Evolutionary conservation across 2,888 invertebrate genomes (phyloP).

Genomic region (Ashinkailepas kermadecensis): DNA sequence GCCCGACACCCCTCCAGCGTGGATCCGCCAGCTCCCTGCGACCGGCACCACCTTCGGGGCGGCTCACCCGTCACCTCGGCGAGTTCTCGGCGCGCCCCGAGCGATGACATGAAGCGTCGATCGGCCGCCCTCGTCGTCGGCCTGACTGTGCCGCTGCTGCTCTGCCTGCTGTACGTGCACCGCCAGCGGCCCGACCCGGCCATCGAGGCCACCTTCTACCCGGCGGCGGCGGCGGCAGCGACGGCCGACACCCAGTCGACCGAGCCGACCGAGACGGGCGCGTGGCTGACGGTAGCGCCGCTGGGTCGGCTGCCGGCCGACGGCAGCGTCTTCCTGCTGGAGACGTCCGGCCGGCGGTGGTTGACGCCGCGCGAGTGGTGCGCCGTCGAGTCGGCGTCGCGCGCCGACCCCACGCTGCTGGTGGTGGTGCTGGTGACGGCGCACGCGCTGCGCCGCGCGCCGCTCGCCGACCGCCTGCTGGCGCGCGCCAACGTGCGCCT

Average conservation of each 20-base stretch:
- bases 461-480: not conserved
- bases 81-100: too few relatives aligned
- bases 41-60: not conserved
- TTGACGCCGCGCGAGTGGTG: slow-evolving; percentile 32
- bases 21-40: not conserved
- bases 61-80: too few relatives aligned
- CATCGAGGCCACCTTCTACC: not conserved
- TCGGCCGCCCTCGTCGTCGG: not conserved
- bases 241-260: too few relatives aligned
- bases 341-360: slow-evolving; percentile 26
- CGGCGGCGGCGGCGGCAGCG: not conserved
- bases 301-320: not conserved
- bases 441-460: not conserved
- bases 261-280: too few relatives aligned
- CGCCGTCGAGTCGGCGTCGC: slow-evolving; percentile 31
- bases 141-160: not conserved
- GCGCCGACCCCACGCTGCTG: slow-evolving; percentile 25
- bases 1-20: not conserved
- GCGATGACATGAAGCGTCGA: too few relatives aligned
- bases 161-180: not conserved
- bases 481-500: slow-evolving; percentile 26
- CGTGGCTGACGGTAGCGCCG: not conserved
- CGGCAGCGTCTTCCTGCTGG: slow-evolving; percentile 27
- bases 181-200: not conserved
- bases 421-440: slow-evolving; percentile 31